Base-by-base conservation (phyloP, 2,113 vertebrate species). In the Mastomys coucha region DNA sequence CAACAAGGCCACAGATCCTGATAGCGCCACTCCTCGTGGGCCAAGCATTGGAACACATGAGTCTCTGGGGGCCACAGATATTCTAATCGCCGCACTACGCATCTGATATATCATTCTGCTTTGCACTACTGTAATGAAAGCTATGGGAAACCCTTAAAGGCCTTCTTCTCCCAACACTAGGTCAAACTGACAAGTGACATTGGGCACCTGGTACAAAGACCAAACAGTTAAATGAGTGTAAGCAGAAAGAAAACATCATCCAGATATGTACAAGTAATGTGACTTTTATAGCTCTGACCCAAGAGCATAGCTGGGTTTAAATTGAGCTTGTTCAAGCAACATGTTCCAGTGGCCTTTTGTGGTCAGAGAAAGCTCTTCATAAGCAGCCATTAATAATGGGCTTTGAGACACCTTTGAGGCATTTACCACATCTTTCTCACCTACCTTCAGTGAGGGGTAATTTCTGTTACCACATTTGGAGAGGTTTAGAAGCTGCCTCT, bases 381-480 rank as follows among this genome's bases (percentile, higher is more conserved):
- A 51, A 91, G 24, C 58, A 58, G 17, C 67, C 39, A 11, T n/a
- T 70, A 45, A 65, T 17, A 3, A 0, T 51, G 81, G 88, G n/a
- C 86, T 93, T 92, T n/a, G 1, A 10, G 16, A 45, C 72, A 7
- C 8, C 53, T 86, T 49, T 58, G 92, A 91, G 86, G 67, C 45
- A 26, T 39, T 95, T 56, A 60, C 75, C 80, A 77, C 36, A 78
- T 91, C 77, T 82, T 95, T 84, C 28, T 42, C 17, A 36, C 77
- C 12, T 14, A 84, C n/a, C 76, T 72, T 33, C 49, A 63, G 45
- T 11, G 33, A 73, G 31, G 33, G 51, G 80, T 56, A 58, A 16
- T 39, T 92, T 91, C 94, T 33, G 45, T 93, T 92, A 86, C 81
- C 69, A 80, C 69, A 82, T 89, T 94, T 96, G 95, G 93, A 92